Evolutionary conservation across 2,888 invertebrate genomes (phyloP).

Genomic region (Xestobium rufovillosum): DNA sequence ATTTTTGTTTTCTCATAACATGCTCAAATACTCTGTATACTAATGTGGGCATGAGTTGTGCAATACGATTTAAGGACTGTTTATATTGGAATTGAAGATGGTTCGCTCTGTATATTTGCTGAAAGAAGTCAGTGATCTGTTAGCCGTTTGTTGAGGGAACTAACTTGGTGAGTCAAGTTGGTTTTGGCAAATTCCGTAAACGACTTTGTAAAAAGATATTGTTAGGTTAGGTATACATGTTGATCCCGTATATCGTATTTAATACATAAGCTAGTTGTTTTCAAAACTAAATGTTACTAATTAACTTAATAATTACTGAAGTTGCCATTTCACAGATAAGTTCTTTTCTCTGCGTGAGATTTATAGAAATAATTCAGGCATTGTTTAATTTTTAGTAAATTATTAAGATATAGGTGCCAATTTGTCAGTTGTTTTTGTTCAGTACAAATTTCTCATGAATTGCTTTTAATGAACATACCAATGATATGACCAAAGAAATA

Average conservation of each 20-base stretch:
- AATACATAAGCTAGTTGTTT: constrained; percentile 30
- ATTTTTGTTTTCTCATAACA: constrained; percentile 12
- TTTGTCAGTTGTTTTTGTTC: constrained; percentile 24
- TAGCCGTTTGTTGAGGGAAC: neutral
- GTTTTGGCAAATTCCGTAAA: too few species aligned
- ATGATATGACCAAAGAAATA: constrained; percentile 57
- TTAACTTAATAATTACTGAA: constrained; percentile 24
- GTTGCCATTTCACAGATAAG: constrained; percentile 29
- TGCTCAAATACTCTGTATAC: constrained; percentile 18
- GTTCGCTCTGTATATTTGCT: neutral
- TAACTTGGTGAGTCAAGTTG: neutral
- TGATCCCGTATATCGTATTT: constrained; percentile 32
- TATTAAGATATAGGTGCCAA: constrained; percentile 16
- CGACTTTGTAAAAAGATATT: constrained; percentile 32
- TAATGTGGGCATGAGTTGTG: too few species aligned
- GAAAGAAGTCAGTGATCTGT: neutral
- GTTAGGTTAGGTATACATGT: constrained; percentile 33
- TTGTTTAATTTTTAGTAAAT: too few species aligned
- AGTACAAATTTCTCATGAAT: constrained; percentile 8
- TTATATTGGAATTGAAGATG: constrained; percentile 2
- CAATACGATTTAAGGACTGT: too few species aligned
- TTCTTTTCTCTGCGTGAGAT: too few species aligned
- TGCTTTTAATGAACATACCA: neutral
- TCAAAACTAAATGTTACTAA: constrained; percentile 30
- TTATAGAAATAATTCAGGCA: too few species aligned